Evolutionary conservation across 2,888 invertebrate species (phyloP), one percentile per base, ranked within the genome.

Genomic region (Apantesis nais): DNA sequence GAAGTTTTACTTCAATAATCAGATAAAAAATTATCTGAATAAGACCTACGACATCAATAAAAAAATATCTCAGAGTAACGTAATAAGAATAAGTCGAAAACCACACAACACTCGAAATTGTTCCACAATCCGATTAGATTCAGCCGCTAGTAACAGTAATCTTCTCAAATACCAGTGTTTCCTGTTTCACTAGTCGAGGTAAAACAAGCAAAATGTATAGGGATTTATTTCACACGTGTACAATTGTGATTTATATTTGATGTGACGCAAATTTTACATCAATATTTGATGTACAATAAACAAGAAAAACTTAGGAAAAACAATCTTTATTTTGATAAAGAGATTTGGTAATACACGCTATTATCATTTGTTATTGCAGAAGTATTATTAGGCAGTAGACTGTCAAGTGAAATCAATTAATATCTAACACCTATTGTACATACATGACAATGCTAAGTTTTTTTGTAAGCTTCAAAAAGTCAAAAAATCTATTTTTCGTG

Each of bases 111-210:
- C 19, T n/a, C 37, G 11, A 66, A 55, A 55, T 55, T 55, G 55
- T 8, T 39, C 4, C 19, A 37, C 25, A 66, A 66, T 66, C 37
- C 66, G 66, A 55, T 66, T 66, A 66, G 37, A 25, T 11, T 64
- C 31, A 64, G 44, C 16, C 55, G 55, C 37, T 39, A 34, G 37
- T 55, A 34, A 58, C 29, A n/a, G 12, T n/a, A 25, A 34, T 66
- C 52, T 29, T 3, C 37, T 2, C 16, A n/a, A 55, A 66, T 55
- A 37, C 22, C 66, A 37, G 16, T 34, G 64, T 48, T 64, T 48
- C 22, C 14, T 48, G 34, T 64, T 48, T 22, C 14, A 22, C 64
- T 34, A 31, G 48, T 34, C 0, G 3, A 37, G 2, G 14, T 29
- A 29, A 55, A 25, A 58, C 7, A 58, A 29, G 2, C 16, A 29